Conservation (phyloP, 2,888 invertebrate species). For the Cremastinae sp. region DNA sequence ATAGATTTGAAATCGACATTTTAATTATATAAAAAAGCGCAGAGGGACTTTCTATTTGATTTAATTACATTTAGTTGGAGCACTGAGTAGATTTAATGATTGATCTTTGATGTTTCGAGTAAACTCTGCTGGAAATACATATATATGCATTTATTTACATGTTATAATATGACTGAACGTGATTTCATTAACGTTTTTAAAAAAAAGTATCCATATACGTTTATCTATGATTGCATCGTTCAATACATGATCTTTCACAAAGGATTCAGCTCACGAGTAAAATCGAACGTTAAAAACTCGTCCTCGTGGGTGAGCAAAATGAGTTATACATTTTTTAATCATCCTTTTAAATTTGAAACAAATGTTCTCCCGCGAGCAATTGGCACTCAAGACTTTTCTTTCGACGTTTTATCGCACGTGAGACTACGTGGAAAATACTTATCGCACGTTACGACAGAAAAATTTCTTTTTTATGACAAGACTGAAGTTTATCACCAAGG, state of each 20-base stretch:
- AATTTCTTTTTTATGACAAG: constrained; percentile 34
- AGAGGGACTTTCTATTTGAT: no score
- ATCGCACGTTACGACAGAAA: constrained; percentile 11
- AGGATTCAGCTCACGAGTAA: constrained; percentile 53
- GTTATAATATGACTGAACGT: constrained; percentile 17
- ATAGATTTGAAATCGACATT: no score
- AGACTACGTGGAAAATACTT: constrained; percentile 1
- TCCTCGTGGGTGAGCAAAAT: neutral
- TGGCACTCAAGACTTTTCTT: constrained; percentile 25
- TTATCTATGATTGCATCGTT: constrained; percentile 53
- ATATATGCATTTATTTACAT: constrained; percentile 14
- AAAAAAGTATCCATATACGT: constrained; percentile 38
- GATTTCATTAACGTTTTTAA: constrained; percentile 26
- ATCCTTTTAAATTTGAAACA: neutral
- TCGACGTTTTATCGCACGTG: neutral
- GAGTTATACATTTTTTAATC: neutral
- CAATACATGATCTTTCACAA: constrained; percentile 58
- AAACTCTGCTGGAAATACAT: constrained; percentile 5
- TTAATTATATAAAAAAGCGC: no score
- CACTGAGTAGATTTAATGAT: neutral
- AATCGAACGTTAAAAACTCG: neutral
- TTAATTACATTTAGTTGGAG: neutral
- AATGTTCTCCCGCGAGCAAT: constrained; percentile 17
- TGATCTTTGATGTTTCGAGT: neutral
- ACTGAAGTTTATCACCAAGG: constrained; percentile 25